phyloP scores from a whole-genome alignment of 2,888 invertebrate genomes.

The Athalia rosae region DNA sequence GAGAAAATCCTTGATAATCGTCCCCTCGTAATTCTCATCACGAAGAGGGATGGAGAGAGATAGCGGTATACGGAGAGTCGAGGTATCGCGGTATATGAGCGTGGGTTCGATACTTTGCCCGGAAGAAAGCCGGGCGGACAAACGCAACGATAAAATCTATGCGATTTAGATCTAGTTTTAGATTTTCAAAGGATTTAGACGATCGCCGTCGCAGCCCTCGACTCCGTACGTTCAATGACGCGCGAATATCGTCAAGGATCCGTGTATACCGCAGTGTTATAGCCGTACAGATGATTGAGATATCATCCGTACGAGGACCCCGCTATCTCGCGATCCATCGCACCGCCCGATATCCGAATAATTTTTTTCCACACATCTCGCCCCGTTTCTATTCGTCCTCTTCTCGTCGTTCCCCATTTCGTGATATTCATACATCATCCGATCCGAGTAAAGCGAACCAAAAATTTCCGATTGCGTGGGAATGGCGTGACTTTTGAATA shows the following conservation, averaged over 20 bases:
- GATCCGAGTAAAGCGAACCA: neutral
- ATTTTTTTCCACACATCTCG: neutral
- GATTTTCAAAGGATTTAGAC: slow-evolving; percentile 51
- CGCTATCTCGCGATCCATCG: too few species aligned
- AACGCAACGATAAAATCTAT: slow-evolving; percentile 37
- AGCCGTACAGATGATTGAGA: neutral
- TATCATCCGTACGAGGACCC: neutral
- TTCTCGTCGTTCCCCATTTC: neutral
- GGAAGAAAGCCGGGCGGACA: slow-evolving; percentile 32
- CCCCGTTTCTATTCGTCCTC: neutral
- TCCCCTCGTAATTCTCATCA: slow-evolving; percentile 54
- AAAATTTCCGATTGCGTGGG: neutral
- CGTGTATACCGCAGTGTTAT: neutral
- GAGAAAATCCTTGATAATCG: slow-evolving; percentile 61
- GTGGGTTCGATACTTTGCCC: neutral
- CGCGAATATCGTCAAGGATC: slow-evolving; percentile 23
- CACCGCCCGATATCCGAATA: neutral
- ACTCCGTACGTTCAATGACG: slow-evolving; percentile 17
- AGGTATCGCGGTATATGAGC: neutral
- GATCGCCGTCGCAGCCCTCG: neutral
- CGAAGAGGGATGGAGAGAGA: slow-evolving; percentile 22
- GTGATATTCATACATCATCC: neutral
- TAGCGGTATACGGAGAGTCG: neutral
- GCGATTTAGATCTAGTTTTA: slow-evolving; percentile 52
- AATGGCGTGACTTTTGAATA: slow-evolving; percentile 26